These are phyloP conservation scores for Eugnorisma glareosa DNA, from an alignment of 2,888 invertebrate genomes.

Conservation along the genomic window DNA sequence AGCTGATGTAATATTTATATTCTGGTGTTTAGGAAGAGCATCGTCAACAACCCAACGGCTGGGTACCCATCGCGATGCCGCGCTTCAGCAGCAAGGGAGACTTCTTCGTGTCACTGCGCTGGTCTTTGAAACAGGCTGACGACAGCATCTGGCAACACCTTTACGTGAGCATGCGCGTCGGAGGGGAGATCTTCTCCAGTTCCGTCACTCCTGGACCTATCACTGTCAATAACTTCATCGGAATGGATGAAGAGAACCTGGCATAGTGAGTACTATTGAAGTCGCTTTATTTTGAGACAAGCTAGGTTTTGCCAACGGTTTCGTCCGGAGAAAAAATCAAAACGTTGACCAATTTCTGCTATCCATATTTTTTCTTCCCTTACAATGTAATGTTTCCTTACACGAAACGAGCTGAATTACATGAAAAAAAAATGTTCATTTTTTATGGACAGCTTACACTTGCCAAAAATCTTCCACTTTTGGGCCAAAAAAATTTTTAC, in stretches of 20 bases:
- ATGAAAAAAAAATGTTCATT: neutral
- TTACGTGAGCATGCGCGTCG: constrained; percentile 79
- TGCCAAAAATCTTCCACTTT: too few species aligned
- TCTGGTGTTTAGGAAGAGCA: constrained; percentile 81
- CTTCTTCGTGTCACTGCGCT: constrained; percentile 84
- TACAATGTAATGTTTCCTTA: neutral
- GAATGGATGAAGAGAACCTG: constrained; percentile 84
- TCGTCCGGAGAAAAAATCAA: neutral
- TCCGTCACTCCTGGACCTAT: constrained; percentile 90
- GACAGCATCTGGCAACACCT: constrained; percentile 89
- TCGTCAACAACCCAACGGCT: constrained; percentile 92
- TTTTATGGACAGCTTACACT: neutral
- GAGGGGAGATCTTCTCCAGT: constrained; percentile 77
- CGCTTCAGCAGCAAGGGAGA: constrained; percentile 86
- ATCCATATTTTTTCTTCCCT: neutral
- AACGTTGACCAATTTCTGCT: neutral
- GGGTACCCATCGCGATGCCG: constrained; percentile 92
- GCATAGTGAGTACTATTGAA: constrained; percentile 77
- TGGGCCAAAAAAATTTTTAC: neutral
- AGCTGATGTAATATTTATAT: neutral
- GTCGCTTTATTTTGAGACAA: neutral
- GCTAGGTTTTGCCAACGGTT: neutral
- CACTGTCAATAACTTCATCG: constrained; percentile 91
- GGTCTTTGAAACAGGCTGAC: constrained; percentile 82
- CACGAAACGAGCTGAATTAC: neutral